Base-by-base conservation (phyloP, 2,888 invertebrate genomes). In the Polymixis lichenea region DNA sequence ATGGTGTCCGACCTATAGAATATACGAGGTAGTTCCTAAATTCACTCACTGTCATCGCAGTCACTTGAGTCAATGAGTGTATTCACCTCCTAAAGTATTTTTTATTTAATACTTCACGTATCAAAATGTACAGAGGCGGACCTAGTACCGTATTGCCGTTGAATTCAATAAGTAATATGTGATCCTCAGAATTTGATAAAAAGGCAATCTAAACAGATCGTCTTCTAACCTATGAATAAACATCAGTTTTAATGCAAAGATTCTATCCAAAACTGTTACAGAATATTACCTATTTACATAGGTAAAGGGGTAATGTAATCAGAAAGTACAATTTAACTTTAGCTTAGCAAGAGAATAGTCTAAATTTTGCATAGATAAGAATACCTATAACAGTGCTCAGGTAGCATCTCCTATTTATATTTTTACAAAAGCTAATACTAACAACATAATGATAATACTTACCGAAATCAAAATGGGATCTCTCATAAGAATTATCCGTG, bases 261-360 rank as follows among this genome's bases (percentile, higher is more conserved):
- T 72, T 19, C 7, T 15, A 78, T 64, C 72, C 58, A 3, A 49
- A 71, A 58, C 66, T 80, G 49, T 64, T 15, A 58, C 67, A 58
- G 75, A 80, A 64, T 46, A 78, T 77, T 82, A 56, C 46, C 83
- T 28, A 68, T 83, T 80, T 83, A 49, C 78, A 77, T 71, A 67
- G 19, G 56, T 67, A 77, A 67, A 58, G 8, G 19, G 78, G 62
- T 49, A 80, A 69, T 82, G 43, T 77, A 82, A 80, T 77, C 82
- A 69, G 55, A 61, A 77, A 15, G 22, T 58, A n/a, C 43, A n/a
- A 56, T n/a, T 56, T 82, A 77, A 77, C 82, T 69, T 60, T 65
- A 60, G 49, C n/a, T 60, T 32, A 5, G 55, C 60, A 55, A 55
- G 28, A 25, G 53, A 65, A 82, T 38, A 32, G 25, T 60, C 25